A percentile compares a stretch with the other conserved stretches of the same genome.
These are phyloP conservation scores for Megaceryle torquata DNA, from an alignment of 2,113 vertebrate species.

Conservation along the genomic window DNA sequence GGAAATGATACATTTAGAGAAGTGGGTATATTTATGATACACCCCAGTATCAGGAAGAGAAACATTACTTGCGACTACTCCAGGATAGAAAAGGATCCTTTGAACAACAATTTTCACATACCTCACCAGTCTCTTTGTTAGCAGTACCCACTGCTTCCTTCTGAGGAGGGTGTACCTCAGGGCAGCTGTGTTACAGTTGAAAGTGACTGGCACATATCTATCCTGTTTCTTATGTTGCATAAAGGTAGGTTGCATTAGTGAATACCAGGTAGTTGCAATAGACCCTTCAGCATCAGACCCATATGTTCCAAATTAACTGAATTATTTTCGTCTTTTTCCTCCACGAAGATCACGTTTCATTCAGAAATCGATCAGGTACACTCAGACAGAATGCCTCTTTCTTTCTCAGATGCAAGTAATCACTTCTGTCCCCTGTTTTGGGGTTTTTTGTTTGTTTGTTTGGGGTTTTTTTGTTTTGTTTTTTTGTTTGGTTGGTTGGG, in stretches of 20 bases:
- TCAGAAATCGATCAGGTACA: not conserved
- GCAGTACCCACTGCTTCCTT: not conserved
- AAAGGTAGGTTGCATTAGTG: not conserved
- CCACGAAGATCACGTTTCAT: not conserved
- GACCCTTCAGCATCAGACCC: not conserved
- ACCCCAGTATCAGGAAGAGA: not conserved
- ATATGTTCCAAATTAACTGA: not conserved
- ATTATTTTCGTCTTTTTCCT: not conserved
- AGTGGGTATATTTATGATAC: not conserved
- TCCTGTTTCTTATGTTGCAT: not conserved
- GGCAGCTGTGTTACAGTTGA: not conserved
- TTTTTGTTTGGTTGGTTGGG: too few species aligned
- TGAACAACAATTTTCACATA: not conserved
- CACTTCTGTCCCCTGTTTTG: fast-evolving
- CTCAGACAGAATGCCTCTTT: not conserved
- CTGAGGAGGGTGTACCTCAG: not conserved
- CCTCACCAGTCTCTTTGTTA: not conserved
- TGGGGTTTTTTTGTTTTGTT: too few species aligned
- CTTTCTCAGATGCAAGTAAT: not conserved
- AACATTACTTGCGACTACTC: not conserved
- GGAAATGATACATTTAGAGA: not conserved
- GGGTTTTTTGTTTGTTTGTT: too few species aligned
- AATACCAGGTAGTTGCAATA: not conserved
- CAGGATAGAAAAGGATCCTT: not conserved
- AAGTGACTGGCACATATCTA: not conserved